Percentiles rank a stretch among this genome's conserved stretches.
These are phyloP conservation scores for Girardinus metallicus DNA, from an alignment of 2,797 vertebrate genomes.

Conservation along the genomic window DNA sequence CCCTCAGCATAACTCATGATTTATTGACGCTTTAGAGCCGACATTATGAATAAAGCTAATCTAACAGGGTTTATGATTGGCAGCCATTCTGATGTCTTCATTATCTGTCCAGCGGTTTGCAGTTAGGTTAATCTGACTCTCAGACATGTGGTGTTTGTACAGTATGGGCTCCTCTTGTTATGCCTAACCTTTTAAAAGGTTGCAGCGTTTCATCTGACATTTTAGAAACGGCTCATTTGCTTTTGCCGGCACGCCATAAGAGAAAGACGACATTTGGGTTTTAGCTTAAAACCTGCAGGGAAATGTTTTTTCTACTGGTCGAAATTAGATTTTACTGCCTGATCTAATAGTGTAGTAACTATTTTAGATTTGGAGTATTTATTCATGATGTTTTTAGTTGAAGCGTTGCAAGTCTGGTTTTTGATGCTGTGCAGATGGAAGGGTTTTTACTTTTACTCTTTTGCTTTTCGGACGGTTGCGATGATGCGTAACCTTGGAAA, in stretches of 20 bases:
- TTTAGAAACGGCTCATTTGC: constrained; percentile 65
- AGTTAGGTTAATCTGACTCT: constrained; percentile 36
- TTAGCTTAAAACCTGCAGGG: neutral
- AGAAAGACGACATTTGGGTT: neutral
- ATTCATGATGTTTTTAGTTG: neutral
- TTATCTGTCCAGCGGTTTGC: constrained; percentile 40
- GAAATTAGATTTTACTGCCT: neutral
- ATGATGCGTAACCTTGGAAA: neutral
- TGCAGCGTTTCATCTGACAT: constrained; percentile 67
- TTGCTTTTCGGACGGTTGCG: neutral
- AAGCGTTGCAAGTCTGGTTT: neutral
- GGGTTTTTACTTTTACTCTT: neutral
- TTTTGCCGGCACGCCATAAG: neutral
- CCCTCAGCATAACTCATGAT: constrained; percentile 57
- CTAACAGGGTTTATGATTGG: constrained; percentile 46
- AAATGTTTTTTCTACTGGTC: neutral
- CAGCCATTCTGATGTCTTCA: constrained; percentile 45
- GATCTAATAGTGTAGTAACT: neutral
- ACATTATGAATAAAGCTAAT: constrained; percentile 59
- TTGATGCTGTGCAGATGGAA: neutral
- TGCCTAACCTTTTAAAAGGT: constrained; percentile 77
- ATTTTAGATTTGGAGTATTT: neutral
- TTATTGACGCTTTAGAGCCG: constrained; percentile 59
- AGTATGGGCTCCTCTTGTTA: constrained; percentile 56
- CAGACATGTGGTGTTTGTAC: constrained; percentile 40